Evolutionary conservation across 2,888 invertebrate genomes (phyloP).

Genomic region (Lobophora halterata): DNA sequence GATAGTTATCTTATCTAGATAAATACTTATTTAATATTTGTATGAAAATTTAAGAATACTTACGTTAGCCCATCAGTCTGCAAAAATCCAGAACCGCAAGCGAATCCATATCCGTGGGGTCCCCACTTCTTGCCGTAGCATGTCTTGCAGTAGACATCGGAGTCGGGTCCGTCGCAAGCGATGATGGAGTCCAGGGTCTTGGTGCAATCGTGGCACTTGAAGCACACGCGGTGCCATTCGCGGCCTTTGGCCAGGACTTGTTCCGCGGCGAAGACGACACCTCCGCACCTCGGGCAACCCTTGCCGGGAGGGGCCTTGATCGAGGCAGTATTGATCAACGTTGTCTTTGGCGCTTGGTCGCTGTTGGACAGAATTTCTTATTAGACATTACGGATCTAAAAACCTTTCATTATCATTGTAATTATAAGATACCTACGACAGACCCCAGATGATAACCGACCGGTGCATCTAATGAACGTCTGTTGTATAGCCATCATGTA

Average conservation of each 20-base stretch:
- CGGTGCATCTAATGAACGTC: conserved; percentile 1
- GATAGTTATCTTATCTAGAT: neutral
- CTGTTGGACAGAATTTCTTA: conserved; percentile 58
- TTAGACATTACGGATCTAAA: neutral
- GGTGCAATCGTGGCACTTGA: conserved; percentile 95
- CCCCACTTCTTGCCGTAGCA: conserved; percentile 99
- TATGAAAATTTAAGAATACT: too few species aligned
- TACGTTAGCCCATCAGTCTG: conserved; percentile 95
- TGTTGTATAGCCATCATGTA: conserved; percentile 4
- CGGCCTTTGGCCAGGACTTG: conserved; percentile 94
- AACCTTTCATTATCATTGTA: neutral
- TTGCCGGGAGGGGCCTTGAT: conserved; percentile 92
- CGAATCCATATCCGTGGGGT: conserved; percentile 97
- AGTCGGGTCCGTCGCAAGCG: conserved; percentile 96
- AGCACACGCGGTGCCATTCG: conserved; percentile 96
- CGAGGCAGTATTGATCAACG: conserved; percentile 88
- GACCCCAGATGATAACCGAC: neutral
- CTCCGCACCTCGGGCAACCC: conserved; percentile 94
- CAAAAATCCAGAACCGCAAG: conserved; percentile 95
- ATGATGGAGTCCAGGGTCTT: conserved; percentile 97
- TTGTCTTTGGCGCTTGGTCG: conserved; percentile 88
- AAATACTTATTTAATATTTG: too few species aligned
- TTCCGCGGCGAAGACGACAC: conserved; percentile 96
- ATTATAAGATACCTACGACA: conserved; percentile 2
- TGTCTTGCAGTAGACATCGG: conserved; percentile 96